Base-by-base conservation (phyloP, 2,113 vertebrate species). In the Hypomesus transpacificus region DNA sequence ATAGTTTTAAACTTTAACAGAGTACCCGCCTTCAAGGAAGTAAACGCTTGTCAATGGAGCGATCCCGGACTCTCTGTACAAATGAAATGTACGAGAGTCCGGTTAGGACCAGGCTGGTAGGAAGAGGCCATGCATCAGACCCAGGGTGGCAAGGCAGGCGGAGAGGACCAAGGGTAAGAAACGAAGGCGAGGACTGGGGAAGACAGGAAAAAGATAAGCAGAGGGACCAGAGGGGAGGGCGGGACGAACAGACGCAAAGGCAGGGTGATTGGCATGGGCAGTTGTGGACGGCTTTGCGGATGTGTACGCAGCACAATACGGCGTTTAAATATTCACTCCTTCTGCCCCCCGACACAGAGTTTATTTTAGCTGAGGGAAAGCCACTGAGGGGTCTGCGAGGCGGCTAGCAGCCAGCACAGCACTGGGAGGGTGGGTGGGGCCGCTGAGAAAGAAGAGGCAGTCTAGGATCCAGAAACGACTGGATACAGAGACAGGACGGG, bases 261-360 rank as follows among this genome's bases (percentile, higher is more conserved):
- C 17, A 16, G 18, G 9, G 28, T 18, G 17, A n/a, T 20, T 64
- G 18, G 28, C 61, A 17, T 39, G 61, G 61, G 26, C 61, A 64
- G 61, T 39, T 39, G 18, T 64, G 62, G 63, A 20, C 63, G 14
- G 62, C 39, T 14, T 16, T 18, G n/a, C 63, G 4, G 18, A 50
- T 21, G 39, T 34, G 26, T 21, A 61, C 59, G 22, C 24, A 20
- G 24, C 59, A 61, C n/a, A 22, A 16, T 21, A 50, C 13, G 11
- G 8, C n/a, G n/a, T 65, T 65, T 18, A 65, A 65, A 65, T 65
- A 65, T 65, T 65, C 34, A 65, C 63, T 65, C 63, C 39, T 39
- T 65, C 63, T 65, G 63, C 63, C n/a, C 39, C 63, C 63, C 20
- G 34, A 65, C 34, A 50, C 31, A 39, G 11, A 20, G 39, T 39